phyloP scores from a whole-genome alignment of 2,888 invertebrate species.

The Trichacis sp. region DNA sequence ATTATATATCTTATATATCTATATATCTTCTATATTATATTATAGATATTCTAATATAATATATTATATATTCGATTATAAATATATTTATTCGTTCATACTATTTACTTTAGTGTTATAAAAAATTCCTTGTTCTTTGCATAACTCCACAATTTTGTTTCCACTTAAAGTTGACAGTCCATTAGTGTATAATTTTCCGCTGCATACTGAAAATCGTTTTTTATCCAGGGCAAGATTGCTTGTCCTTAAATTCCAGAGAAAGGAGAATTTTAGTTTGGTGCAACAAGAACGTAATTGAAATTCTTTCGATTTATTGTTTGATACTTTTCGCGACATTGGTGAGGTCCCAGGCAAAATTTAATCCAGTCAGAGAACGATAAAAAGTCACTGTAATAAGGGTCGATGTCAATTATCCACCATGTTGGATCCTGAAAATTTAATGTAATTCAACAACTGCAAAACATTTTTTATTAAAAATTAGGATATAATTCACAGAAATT shows the following conservation, averaged over 20 bases:
- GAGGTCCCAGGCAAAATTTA: constrained; percentile 40
- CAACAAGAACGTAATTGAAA: not conserved
- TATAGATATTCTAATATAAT: constrained; percentile 1
- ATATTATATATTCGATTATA: not conserved
- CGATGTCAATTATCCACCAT: constrained; percentile 47
- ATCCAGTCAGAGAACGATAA: constrained; percentile 49
- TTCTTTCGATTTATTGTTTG: not conserved
- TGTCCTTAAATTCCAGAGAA: constrained; percentile 7
- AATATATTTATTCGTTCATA: not conserved
- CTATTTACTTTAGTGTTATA: constrained; percentile 47
- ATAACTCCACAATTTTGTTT: constrained; percentile 27
- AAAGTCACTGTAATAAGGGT: constrained; percentile 49
- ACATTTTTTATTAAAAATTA: no score
- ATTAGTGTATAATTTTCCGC: constrained; percentile 45
- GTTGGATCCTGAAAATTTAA: constrained; percentile 27
- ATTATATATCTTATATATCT: no score
- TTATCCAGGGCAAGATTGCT: not conserved
- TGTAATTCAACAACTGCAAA: no score
- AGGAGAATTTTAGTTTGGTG: not conserved
- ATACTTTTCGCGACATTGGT: constrained; percentile 10
- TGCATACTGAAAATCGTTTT: constrained; percentile 44
- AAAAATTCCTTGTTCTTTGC: constrained; percentile 33
- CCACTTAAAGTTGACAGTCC: constrained; percentile 33
- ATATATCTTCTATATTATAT: no score
- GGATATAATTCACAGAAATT: no score